A percentile compares a stretch with the other conserved stretches of the same genome.
Evolutionary conservation across 1,140 invertebrate species (phyloP).

Genomic region (Sycophila sp.): DNA sequence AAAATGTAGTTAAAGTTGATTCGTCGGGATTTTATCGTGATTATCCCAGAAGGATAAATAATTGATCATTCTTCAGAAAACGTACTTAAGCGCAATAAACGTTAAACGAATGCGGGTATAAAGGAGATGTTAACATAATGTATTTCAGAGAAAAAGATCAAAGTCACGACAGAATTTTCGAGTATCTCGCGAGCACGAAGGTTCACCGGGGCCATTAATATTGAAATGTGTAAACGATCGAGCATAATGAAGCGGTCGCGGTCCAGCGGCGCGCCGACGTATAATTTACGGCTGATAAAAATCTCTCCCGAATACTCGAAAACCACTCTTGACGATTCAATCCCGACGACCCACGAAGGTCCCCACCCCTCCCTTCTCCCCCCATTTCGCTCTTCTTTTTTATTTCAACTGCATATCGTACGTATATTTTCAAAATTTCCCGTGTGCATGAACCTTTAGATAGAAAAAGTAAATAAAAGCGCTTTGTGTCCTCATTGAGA

Average conservation of each 20-base stretch:
- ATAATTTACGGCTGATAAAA: conserved; percentile 28
- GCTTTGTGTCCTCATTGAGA: not conserved
- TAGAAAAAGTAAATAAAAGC: not conserved
- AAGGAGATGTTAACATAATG: not conserved
- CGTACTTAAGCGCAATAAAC: no score
- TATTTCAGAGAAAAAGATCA: not conserved
- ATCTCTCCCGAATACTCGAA: conserved; percentile 3
- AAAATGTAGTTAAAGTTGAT: no score
- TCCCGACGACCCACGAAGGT: not conserved
- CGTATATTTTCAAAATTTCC: not conserved
- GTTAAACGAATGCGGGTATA: no score
- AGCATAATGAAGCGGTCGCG: conserved; percentile 19
- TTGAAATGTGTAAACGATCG: conserved; percentile 18
- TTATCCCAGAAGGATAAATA: no score
- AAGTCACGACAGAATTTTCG: not conserved
- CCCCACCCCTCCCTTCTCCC: not conserved
- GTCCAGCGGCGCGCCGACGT: not conserved
- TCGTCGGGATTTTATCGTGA: no score
- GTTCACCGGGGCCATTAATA: not conserved
- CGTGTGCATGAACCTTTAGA: no score
- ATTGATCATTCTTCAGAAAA: no score
- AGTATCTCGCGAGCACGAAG: not conserved
- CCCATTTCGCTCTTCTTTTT: not conserved
- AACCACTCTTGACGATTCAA: conserved; percentile 10
- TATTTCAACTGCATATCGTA: not conserved